Evolutionary conservation across 2,113 vertebrate species (phyloP), one percentile per base, ranked within the genome.

Genomic region (Rhinolophus ferrumequinum): DNA sequence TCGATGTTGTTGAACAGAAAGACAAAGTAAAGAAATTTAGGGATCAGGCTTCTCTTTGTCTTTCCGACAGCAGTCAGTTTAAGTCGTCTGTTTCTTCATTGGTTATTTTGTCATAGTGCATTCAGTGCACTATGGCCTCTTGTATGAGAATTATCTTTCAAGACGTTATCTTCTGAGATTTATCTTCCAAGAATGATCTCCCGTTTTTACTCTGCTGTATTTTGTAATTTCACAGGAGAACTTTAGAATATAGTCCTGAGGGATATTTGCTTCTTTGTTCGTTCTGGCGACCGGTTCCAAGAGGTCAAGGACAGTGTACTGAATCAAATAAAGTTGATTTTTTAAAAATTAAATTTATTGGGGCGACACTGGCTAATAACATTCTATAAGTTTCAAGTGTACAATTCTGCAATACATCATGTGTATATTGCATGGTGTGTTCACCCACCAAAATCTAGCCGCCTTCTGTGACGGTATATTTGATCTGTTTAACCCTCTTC

Each of bases 141-240:
- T 22, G 8, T 30, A 6, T 80, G 69, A 91, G 72, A 60, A 33
- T 90, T 90, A n/a, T 76, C 60, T 92, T 64, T 21, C 10, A 4
- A 70, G 47, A 56, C 50, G 14, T 88, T 90, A 38, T 58, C 52
- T 92, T 90, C 58, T 22, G 6, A 69, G 41, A 76, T 62, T 62
- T 28, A 41, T 58, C 66, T n/a, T 62, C 58, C 56, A 73, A 54
- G 22, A 41, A 72, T 72, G 15, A 62, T 21, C 84, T 92, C 67
- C 38, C 44, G 76, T 52, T 96, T 94, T 75, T 6, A 10, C 41
- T 87, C 18, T 79, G 67, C 41, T 41, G 3, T 28, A n/a, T 80
- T 87, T 93, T 87, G 35, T 80, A 66, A 90, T 94, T 80, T 91
- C 50, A 47, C 35, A 66, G 16, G 41, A 50, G 54, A 87, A 83